A percentile compares a stretch with the other conserved stretches of the same genome.
phyloP scores from a whole-genome alignment of 2,888 invertebrate species.

The Altica lythri region DNA sequence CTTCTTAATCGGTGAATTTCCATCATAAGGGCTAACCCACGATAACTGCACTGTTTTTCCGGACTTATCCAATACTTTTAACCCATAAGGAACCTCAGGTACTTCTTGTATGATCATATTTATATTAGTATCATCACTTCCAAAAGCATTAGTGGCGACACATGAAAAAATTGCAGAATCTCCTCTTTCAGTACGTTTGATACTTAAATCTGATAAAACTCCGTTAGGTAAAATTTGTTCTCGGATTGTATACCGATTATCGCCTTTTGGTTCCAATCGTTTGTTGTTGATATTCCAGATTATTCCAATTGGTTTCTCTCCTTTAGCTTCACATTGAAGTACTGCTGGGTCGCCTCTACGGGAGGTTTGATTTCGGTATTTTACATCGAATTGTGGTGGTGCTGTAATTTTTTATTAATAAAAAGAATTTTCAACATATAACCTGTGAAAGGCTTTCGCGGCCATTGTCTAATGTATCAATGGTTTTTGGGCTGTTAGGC shows the following conservation, averaged over 20 bases:
- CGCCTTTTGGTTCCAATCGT: conserved; percentile 87
- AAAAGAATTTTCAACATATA: not conserved
- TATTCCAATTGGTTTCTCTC: conserved; percentile 93
- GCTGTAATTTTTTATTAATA: conserved; percentile 61
- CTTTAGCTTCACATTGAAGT: conserved; percentile 89
- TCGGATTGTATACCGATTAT: conserved; percentile 82
- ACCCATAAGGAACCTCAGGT: conserved; percentile 86
- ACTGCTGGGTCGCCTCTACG: conserved; percentile 89
- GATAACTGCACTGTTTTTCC: conserved; percentile 88
- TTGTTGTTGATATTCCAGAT: conserved; percentile 95
- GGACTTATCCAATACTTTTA: conserved; percentile 87
- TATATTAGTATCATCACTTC: conserved; percentile 93
- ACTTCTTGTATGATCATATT: conserved; percentile 94
- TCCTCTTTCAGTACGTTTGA: conserved; percentile 84
- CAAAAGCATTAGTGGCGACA: conserved; percentile 91
- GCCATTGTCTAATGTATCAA: no score
- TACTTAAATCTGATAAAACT: conserved; percentile 85
- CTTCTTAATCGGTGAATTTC: conserved; percentile 86
- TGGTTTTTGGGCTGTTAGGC: no score
- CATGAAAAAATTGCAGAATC: conserved; percentile 91
- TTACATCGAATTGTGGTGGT: conserved; percentile 91
- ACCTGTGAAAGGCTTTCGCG: no score
- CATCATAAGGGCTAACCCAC: conserved; percentile 91
- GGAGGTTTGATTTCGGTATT: conserved; percentile 88
- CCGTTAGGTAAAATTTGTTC: conserved; percentile 88